These are phyloP conservation scores for Acrocephalus scirpaceus DNA, from an alignment of 2,797 vertebrate genomes.

Conservation along the genomic window DNA sequence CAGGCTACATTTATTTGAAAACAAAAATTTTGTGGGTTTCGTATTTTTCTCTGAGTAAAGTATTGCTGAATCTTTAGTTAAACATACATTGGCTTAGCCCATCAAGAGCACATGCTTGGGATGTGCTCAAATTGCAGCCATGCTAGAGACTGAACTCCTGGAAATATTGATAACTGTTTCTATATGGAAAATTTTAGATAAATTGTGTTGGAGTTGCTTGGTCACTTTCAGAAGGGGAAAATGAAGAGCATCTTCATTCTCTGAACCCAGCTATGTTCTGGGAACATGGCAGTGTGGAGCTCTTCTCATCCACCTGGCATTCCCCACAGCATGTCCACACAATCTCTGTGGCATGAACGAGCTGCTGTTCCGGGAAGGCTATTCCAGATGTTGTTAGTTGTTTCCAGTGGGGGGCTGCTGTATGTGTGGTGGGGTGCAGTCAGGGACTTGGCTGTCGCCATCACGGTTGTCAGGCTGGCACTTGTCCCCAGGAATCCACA, in stretches of 20 bases:
- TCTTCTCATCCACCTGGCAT: background rate
- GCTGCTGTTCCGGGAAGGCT: background rate
- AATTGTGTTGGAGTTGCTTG: background rate
- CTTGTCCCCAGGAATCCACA: background rate
- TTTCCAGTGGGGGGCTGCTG: background rate
- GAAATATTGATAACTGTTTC: background rate
- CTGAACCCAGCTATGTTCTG: background rate
- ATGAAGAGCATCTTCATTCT: background rate
- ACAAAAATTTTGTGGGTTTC: background rate
- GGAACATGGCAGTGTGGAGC: fast-evolving
- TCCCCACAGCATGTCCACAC: background rate
- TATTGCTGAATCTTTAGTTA: background rate
- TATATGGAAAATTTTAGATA: background rate
- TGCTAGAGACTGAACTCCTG: background rate
- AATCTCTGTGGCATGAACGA: background rate
- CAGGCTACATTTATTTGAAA: background rate
- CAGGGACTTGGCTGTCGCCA: background rate
- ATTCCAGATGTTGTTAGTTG: background rate
- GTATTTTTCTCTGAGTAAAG: background rate
- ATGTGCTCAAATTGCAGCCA: background rate
- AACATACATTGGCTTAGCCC: background rate
- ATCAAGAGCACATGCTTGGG: fast-evolving
- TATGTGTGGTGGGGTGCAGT: background rate
- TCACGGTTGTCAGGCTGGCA: fast-evolving
- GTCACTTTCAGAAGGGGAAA: background rate